These are phyloP conservation scores for Actinernus sp. DNA, from an alignment of 92 coral and sea anemone genomes.

Conservation along the genomic window DNA sequence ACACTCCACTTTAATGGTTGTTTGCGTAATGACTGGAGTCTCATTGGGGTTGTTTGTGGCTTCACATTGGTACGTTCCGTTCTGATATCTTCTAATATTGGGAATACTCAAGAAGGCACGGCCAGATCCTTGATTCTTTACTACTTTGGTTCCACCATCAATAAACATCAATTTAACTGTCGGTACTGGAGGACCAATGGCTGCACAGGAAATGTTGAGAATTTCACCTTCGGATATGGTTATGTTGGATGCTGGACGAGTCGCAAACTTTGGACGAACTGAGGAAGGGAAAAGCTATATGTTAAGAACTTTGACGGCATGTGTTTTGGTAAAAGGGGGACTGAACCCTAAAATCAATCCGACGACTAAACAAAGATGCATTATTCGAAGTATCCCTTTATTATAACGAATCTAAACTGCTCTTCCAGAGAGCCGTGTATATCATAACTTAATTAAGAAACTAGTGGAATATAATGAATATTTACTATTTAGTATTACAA, in stretches of 20 bases:
- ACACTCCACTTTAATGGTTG: conserved; percentile 22
- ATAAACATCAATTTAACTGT: conserved; percentile 6
- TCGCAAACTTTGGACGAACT: too few relatives aligned
- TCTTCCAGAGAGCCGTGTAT: too few relatives aligned
- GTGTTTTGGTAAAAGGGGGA: too few relatives aligned
- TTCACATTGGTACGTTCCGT: neutral
- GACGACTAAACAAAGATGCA: too few relatives aligned
- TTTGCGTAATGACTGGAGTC: conserved; percentile 2
- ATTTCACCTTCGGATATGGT: neutral
- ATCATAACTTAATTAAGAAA: too few relatives aligned
- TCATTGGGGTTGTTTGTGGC: conserved; percentile 24
- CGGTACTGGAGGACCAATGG: conserved; percentile 27
- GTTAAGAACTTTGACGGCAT: too few relatives aligned
- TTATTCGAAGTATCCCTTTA: too few relatives aligned
- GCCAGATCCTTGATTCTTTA: conserved; percentile 10
- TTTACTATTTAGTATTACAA: too few relatives aligned
- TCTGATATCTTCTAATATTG: neutral
- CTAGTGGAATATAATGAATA: too few relatives aligned
- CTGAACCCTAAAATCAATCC: too few relatives aligned
- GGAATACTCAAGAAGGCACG: neutral
- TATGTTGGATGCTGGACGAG: neutral
- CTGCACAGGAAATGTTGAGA: conserved; percentile 1
- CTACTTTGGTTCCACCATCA: neutral
- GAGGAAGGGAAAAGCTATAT: too few relatives aligned
- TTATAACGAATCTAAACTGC: too few relatives aligned